Evolutionary conservation across 2,888 invertebrate species (phyloP).

Genomic region (Branchellion lobata): DNA sequence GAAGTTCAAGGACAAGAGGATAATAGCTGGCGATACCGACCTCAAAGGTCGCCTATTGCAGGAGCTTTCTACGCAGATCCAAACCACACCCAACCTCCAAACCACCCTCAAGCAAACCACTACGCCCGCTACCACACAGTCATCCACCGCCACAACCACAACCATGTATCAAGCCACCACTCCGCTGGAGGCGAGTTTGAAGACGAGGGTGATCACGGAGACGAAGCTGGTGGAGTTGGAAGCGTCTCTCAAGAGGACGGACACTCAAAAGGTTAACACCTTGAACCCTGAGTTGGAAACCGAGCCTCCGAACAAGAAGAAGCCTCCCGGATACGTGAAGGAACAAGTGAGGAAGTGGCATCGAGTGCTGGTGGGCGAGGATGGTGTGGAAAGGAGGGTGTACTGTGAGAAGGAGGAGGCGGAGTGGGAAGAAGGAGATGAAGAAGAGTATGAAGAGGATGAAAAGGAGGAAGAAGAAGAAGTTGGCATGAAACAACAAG

Average conservation of each 20-base stretch:
- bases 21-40: background rate
- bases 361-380: conserved; percentile 13
- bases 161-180: background rate
- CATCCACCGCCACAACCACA: background rate
- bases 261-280: conserved; percentile 19
- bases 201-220: conserved; percentile 33
- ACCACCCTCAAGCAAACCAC: background rate
- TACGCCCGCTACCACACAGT: background rate
- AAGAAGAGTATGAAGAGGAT: background rate
- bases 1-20: conserved; percentile 1
- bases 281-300: conserved; percentile 30
- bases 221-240: conserved; percentile 19
- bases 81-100: background rate
- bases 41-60: background rate
- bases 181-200: conserved; percentile 1
- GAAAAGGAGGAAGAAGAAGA: conserved; percentile 14
- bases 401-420: conserved; percentile 6
- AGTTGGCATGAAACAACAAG: background rate
- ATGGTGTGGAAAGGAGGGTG: background rate
- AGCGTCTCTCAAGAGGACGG: background rate
- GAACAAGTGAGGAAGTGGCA: conserved; percentile 41
- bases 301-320: conserved; percentile 30
- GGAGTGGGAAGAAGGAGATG: conserved; percentile 9
- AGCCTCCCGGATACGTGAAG: conserved; percentile 39
- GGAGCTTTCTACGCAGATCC: background rate